These are phyloP conservation scores for Halcyon senegalensis DNA, from an alignment of 2,113 vertebrate species.

Conservation along the genomic window DNA sequence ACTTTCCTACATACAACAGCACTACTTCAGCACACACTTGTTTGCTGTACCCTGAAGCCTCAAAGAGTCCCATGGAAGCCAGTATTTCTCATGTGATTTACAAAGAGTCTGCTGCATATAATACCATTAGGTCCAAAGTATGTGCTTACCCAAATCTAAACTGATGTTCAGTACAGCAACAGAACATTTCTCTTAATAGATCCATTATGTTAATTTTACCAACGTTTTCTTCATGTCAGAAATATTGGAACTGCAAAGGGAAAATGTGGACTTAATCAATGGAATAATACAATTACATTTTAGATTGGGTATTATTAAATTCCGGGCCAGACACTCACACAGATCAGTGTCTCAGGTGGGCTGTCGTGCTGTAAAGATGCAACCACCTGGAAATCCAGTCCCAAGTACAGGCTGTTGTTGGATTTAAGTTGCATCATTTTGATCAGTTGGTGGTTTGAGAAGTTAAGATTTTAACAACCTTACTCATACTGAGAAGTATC, in stretches of 20 bases:
- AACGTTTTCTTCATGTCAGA: not conserved
- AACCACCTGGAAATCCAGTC: not conserved
- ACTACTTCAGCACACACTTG: not conserved
- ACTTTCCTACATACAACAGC: not conserved
- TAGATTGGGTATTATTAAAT: not conserved
- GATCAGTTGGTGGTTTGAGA: not conserved
- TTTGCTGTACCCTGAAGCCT: not conserved
- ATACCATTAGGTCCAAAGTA: not conserved
- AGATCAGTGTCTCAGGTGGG: not conserved
- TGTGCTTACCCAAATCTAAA: not conserved
- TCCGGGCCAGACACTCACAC: not conserved
- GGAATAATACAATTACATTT: not conserved
- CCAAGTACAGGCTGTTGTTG: not conserved
- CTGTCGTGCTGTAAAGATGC: not conserved
- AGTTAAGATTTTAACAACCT: not conserved
- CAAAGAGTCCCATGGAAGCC: not conserved
- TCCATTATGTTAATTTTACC: not conserved
- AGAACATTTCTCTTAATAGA: not conserved
- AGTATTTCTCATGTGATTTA: not conserved
- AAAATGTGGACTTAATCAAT: slow-evolving; percentile 2
- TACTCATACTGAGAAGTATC: not conserved
- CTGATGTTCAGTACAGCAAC: not conserved
- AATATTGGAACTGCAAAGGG: not conserved
- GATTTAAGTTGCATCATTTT: not conserved
- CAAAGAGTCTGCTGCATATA: not conserved